Percentiles rank a stretch among this genome's conserved stretches.
These are phyloP conservation scores for Cephus rjabovi DNA, from an alignment of 2,888 invertebrate genomes.

Conservation along the genomic window DNA sequence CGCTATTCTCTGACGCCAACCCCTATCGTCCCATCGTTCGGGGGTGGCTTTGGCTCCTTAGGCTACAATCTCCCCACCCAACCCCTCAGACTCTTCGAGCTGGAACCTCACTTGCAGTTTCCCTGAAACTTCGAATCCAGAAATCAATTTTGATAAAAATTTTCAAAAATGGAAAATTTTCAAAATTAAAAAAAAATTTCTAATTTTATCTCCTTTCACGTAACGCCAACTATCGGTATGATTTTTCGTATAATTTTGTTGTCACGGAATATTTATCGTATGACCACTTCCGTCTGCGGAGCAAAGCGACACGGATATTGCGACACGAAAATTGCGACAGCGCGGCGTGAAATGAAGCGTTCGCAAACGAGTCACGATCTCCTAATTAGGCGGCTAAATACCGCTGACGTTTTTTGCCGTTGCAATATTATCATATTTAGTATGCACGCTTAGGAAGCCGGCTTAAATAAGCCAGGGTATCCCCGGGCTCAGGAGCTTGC, in stretches of 20 bases:
- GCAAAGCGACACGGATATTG: neutral
- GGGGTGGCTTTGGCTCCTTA: neutral
- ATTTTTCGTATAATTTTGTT: neutral
- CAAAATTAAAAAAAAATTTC: neutral
- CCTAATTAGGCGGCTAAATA: constrained; percentile 66
- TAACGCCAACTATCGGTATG: neutral
- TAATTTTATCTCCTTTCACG: neutral
- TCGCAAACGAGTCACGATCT: constrained; percentile 66
- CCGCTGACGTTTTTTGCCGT: constrained; percentile 63
- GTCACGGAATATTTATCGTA: neutral
- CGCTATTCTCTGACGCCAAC: constrained; percentile 52
- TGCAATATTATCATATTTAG: constrained; percentile 67
- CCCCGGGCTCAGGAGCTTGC: constrained; percentile 49
- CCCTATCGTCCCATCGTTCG: neutral
- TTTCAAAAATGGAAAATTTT: no score
- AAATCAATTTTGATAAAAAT: no score
- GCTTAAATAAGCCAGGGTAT: constrained; percentile 63
- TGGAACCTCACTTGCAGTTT: neutral
- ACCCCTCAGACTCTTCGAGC: neutral
- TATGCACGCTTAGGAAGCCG: constrained; percentile 65
- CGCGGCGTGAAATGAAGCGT: constrained; percentile 55
- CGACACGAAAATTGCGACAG: neutral
- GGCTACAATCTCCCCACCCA: neutral
- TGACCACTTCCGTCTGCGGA: neutral
- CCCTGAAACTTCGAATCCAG: neutral